phyloP scores from a whole-genome alignment of 2,888 invertebrate species.

The Rosalia funebris region DNA sequence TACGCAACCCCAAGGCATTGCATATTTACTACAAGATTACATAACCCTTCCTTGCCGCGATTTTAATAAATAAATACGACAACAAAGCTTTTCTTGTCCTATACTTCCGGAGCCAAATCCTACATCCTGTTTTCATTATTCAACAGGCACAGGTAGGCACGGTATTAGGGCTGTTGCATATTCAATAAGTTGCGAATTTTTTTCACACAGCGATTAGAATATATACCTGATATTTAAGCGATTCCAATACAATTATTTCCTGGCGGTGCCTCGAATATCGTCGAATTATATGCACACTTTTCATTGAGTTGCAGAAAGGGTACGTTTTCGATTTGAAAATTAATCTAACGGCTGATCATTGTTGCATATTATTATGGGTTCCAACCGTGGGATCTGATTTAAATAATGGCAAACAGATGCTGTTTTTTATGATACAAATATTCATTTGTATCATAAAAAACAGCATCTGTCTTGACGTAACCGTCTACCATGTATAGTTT shows the following conservation, averaged over 20 bases:
- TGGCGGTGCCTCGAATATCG: constrained; percentile 8
- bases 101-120: constrained; percentile 8
- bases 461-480: no score
- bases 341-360: constrained; percentile 20
- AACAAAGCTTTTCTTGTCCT: constrained; percentile 10
- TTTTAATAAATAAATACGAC: constrained; percentile 16
- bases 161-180: constrained; percentile 25
- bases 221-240: constrained; percentile 17
- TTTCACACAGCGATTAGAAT: constrained; percentile 31
- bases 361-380: constrained; percentile 23
- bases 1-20: constrained; percentile 10
- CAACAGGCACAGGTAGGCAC: constrained; percentile 26
- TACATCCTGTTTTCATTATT: constrained; percentile 27
- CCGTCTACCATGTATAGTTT: no score
- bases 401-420: constrained; percentile 15
- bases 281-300: no score
- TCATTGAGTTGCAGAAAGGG: constrained; percentile 2
- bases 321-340: constrained; percentile 9
- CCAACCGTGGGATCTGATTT: neutral
- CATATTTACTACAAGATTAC: constrained; percentile 21
- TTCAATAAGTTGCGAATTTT: constrained; percentile 30
- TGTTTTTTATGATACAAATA: no score
- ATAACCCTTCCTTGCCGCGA: constrained; percentile 19
- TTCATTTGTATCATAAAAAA: neutral
- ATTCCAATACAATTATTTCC: constrained; percentile 13